Percentiles rank a stretch among this genome's conserved stretches.
Evolutionary conservation across 2,113 vertebrate species (phyloP).

Genomic region (Pachypanchax playfairii): DNA sequence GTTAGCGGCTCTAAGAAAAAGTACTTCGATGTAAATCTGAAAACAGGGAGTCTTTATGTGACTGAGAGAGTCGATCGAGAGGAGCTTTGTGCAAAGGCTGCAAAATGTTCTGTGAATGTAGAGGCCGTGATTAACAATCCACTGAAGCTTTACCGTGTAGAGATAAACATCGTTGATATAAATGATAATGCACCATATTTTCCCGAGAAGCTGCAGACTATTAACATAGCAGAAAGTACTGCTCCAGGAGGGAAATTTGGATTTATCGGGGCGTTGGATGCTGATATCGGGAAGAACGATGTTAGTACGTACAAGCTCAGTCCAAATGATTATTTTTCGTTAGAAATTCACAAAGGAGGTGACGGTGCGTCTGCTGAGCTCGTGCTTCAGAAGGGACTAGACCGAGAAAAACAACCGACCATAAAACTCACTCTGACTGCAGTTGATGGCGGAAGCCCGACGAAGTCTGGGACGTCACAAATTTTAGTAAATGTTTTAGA

Average conservation of each 20-base stretch:
- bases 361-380: slow-evolving; percentile 67
- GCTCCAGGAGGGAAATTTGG: slow-evolving; percentile 58
- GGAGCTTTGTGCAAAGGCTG: slow-evolving; percentile 45
- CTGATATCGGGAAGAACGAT: slow-evolving; percentile 61
- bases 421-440: slow-evolving; percentile 60
- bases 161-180: slow-evolving; percentile 68
- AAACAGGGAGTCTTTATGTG: slow-evolving; percentile 68
- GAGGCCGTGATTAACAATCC: slow-evolving; percentile 71
- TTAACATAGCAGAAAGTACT: slow-evolving; percentile 61
- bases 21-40: slow-evolving; percentile 70
- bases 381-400: slow-evolving; percentile 68
- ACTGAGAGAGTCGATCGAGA: slow-evolving; percentile 67
- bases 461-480: slow-evolving; percentile 50
- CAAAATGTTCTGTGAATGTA: slow-evolving; percentile 43
- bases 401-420: slow-evolving; percentile 55
- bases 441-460: slow-evolving; percentile 65
- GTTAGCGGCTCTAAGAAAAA: slow-evolving; percentile 60
- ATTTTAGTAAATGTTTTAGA: slow-evolving; percentile 62
- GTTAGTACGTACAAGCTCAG: slow-evolving; percentile 65
- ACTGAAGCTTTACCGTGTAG: slow-evolving; percentile 64
- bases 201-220: slow-evolving; percentile 30
- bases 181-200: slow-evolving; percentile 76
- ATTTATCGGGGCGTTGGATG: slow-evolving; percentile 49
- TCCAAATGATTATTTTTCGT: slow-evolving; percentile 65
- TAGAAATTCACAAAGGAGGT: slow-evolving; percentile 63